Conservation (phyloP, 2,888 invertebrate genomes). For the Anoncus sp. region DNA sequence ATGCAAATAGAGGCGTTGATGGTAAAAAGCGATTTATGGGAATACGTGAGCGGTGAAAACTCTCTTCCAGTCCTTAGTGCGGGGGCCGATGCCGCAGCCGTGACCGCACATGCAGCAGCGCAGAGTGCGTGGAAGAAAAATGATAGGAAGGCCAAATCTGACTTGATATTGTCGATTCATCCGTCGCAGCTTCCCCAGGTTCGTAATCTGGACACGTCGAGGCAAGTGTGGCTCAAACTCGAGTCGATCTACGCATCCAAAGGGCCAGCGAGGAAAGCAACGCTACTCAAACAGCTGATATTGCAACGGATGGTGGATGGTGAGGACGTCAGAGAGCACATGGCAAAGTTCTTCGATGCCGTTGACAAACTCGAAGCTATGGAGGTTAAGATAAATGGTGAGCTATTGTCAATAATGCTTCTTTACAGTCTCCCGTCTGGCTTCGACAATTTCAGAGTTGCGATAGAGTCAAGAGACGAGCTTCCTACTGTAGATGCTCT, state of each 20-base stretch:
- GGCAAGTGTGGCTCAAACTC: conserved; percentile 11
- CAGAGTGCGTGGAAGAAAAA: conserved; percentile 1
- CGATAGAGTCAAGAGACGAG: conserved; percentile 77
- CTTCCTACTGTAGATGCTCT: conserved; percentile 72
- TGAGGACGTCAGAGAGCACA: conserved; percentile 75
- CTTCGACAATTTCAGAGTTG: conserved; percentile 77
- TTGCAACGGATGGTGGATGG: conserved; percentile 74
- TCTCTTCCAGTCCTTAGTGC: not conserved
- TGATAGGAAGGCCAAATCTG: conserved; percentile 45
- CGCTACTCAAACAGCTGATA: conserved; percentile 77
- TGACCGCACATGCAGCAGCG: not conserved
- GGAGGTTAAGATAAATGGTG: conserved; percentile 72
- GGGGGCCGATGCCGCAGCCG: not conserved
- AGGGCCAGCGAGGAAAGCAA: conserved; percentile 80
- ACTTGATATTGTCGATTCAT: conserved; percentile 36
- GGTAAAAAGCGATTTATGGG: not conserved
- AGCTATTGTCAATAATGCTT: conserved; percentile 74
- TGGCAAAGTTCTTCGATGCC: conserved; percentile 75
- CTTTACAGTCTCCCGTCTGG: conserved; percentile 75
- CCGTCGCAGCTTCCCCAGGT: conserved; percentile 33
- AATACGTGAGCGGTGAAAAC: not conserved
- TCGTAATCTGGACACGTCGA: conserved; percentile 17
- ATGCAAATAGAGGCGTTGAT: not conserved
- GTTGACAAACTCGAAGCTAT: conserved; percentile 76
- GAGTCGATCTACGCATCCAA: conserved; percentile 74